Evolutionary conservation across 30 jellyfish, hydroid and myxozoan species (phyloP).

Genomic region (Hydra vulgaris): DNA sequence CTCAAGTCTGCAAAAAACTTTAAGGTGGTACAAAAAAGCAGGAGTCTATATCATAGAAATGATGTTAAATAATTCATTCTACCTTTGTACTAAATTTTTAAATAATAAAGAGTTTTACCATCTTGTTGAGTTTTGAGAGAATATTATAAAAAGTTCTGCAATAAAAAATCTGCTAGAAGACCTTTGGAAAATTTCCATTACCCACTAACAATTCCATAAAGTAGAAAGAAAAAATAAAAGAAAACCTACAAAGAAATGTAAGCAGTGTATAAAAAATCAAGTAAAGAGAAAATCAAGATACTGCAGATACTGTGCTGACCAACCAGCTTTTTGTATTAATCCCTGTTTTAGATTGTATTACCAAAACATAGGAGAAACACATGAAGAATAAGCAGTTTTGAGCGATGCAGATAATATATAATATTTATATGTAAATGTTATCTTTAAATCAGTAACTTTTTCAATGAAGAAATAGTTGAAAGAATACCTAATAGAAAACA

Average conservation of each 20-base stretch:
- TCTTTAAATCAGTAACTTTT: neutral
- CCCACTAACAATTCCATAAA: neutral
- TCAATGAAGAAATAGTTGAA: neutral
- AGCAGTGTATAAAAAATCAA: constrained; percentile 1
- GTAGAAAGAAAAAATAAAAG: neutral
- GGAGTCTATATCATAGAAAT: constrained; percentile 15
- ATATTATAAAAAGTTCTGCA: neutral
- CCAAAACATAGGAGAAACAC: constrained; percentile 9
- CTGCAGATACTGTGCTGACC: constrained; percentile 6
- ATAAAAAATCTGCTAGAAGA: neutral
- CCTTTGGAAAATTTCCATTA: constrained; percentile 10
- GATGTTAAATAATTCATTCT: constrained; percentile 9
- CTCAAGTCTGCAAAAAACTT: neutral
- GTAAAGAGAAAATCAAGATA: constrained; percentile 8
- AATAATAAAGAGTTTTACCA: constrained; percentile 6
- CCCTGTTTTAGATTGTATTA: constrained; percentile 16
- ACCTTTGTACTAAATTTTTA: constrained; percentile 8
- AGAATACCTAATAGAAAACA: too few relatives aligned
- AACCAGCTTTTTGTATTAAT: constrained; percentile 18
- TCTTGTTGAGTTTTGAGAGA: constrained; percentile 13
- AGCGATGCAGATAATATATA: constrained; percentile 1
- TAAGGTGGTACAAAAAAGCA: constrained; percentile 18
- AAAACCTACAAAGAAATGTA: constrained; percentile 11
- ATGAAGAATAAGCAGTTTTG: neutral
- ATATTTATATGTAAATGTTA: neutral